Evolutionary conservation across 2,113 vertebrate genomes (phyloP), one percentile per base, ranked within the genome.

Genomic region (Haliaeetus leucogaster): DNA sequence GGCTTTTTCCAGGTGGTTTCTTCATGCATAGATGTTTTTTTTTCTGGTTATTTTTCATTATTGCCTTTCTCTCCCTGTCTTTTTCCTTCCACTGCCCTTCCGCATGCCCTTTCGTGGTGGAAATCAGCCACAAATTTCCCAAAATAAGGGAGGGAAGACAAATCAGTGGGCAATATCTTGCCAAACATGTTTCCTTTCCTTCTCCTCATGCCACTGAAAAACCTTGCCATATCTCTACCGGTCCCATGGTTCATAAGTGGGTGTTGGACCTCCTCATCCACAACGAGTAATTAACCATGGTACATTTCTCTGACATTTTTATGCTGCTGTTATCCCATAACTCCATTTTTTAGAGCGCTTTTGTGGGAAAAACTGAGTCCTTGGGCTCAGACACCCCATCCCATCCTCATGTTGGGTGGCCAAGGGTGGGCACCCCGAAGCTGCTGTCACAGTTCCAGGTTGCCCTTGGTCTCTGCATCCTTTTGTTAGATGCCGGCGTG

Each of bases 401-500:
- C 40, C 45, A 36, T 27, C 66, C 30, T 48, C 7, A 8, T 1
- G 4, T 6, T 71, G 43, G 45, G 47, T 30, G 67, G 11, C 81
- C 13, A 18, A 40, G 52, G 6, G 14, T 17, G 43, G 48, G 48
- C 12, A n/a, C 23, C 40, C 32, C 16, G 11, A 68, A 68, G 74
- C 32, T 56, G 12, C 62, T 52, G 25, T 45, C 29, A 17, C 1
- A 0, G 15, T 25, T 10, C n/a, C 26, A 7, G 13, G 9, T 70
- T 40, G 55, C 18, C 50, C 25, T 90, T 13, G 20, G 23, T 23
- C n/a, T 32, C 68, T 29, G 50, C 18, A 38, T 15, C n/a, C 26
- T 38, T 73, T 21, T 47, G 47, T 29, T n/a, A 20, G 59, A 21
- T 14, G 43, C 34, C 0, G 0, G 26, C 0, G 0, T 1, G 1